A percentile compares a stretch with the other conserved stretches of the same genome.
These are phyloP conservation scores for Kradibia gibbosae DNA, from an alignment of 1,140 invertebrate genomes.

Conservation along the genomic window DNA sequence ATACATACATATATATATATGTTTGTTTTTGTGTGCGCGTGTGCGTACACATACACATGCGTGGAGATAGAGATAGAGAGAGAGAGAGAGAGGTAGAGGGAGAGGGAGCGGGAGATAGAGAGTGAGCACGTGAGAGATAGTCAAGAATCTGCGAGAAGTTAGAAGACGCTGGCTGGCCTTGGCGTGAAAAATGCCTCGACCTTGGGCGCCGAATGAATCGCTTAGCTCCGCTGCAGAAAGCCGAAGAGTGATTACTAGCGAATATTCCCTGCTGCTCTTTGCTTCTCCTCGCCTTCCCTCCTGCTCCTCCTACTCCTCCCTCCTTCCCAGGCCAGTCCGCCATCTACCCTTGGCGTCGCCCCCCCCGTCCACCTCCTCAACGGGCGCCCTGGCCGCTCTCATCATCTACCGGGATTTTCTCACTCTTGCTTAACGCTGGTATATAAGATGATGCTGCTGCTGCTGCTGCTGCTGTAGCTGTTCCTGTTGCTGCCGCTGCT, in stretches of 20 bases:
- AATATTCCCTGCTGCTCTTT: conserved; percentile 40
- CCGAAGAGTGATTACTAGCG: conserved; percentile 44
- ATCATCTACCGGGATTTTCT: background rate
- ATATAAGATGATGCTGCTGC: background rate
- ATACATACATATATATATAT: no score
- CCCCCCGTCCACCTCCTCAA: no score
- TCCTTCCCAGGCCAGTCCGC: background rate
- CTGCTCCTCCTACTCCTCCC: background rate
- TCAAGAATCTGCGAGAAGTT: background rate
- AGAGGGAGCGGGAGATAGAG: background rate
- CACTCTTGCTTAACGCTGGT: background rate
- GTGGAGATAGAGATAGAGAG: background rate
- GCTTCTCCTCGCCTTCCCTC: background rate
- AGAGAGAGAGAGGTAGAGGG: background rate
- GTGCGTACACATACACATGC: no score
- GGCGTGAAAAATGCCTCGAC: conserved; percentile 48
- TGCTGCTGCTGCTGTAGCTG: conserved; percentile 1
- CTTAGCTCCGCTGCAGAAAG: conserved; percentile 46
- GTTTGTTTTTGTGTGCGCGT: no score
- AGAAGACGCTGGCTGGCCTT: conserved; percentile 38
- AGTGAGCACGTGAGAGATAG: no score
- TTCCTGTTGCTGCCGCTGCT: background rate
- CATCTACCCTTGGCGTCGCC: background rate
- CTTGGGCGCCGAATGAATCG: conserved; percentile 46
- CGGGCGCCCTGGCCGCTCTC: no score